These are phyloP conservation scores for Ailurus styani DNA, from an alignment of 2,113 vertebrate genomes.

Conservation along the genomic window DNA sequence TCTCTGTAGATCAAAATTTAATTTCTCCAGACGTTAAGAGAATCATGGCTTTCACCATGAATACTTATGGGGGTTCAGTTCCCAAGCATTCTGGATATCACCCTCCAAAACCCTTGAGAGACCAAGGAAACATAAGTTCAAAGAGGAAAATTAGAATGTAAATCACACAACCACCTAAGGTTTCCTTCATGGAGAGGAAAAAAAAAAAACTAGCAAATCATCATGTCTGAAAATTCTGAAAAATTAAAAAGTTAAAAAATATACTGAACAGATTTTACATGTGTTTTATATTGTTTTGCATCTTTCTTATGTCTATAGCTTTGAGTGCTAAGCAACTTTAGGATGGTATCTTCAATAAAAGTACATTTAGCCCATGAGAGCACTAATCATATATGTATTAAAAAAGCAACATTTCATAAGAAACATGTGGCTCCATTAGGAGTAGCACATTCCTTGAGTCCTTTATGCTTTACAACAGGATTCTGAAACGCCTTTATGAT, in stretches of 20 bases:
- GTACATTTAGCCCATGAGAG: conserved; percentile 47
- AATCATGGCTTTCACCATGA: not conserved
- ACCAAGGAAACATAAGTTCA: conserved; percentile 6
- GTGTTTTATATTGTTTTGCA: conserved; percentile 22
- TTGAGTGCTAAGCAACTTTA: conserved; percentile 15
- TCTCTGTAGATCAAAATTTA: conserved; percentile 2
- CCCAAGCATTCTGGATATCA: not conserved
- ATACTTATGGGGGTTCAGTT: not conserved
- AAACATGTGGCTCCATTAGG: conserved; percentile 35
- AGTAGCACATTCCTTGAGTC: not conserved
- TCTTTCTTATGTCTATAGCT: not conserved
- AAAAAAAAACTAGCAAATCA: not conserved
- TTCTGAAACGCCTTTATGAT: conserved; percentile 13
- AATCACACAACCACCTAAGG: not conserved
- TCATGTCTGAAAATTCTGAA: not conserved
- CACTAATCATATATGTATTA: conserved; percentile 32
- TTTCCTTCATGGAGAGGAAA: not conserved
- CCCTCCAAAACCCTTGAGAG: not conserved
- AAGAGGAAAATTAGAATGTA: not conserved
- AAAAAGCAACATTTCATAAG: conserved; percentile 38
- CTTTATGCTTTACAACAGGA: conserved; percentile 53
- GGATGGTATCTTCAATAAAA: conserved; percentile 46
- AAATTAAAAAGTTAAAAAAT: not conserved
- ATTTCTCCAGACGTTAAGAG: not conserved
- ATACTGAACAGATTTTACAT: not conserved